phyloP scores from a whole-genome alignment of 1,140 invertebrate species.

The Nebria ingens region DNA sequence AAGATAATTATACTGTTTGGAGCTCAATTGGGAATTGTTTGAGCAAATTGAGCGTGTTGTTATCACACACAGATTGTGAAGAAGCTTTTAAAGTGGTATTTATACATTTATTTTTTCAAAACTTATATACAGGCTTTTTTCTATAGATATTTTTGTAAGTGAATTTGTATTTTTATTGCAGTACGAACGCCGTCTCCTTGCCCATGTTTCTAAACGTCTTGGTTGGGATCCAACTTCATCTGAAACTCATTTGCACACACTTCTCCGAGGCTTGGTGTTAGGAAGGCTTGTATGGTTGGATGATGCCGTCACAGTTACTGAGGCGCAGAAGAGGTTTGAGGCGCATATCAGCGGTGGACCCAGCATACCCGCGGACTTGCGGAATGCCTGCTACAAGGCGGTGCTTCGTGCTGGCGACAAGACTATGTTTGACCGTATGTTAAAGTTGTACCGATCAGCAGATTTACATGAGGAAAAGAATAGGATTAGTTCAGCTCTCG shows the following conservation, averaged over 20 bases:
- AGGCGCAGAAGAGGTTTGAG: slow-evolving; percentile 65
- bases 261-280: slow-evolving; percentile 76
- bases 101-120: background rate
- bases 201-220: slow-evolving; percentile 53
- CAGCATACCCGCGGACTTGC: slow-evolving; percentile 77
- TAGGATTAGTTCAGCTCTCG: slow-evolving; percentile 71
- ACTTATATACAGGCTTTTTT: background rate
- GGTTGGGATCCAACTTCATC: slow-evolving; percentile 67
- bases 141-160: background rate
- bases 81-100: slow-evolving; percentile 51
- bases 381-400: slow-evolving; percentile 76
- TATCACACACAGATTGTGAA: slow-evolving; percentile 66
- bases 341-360: slow-evolving; percentile 49
- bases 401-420: slow-evolving; percentile 62
- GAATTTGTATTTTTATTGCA: slow-evolving; percentile 21
- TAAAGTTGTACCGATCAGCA: slow-evolving; percentile 71
- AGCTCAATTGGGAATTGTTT: slow-evolving; percentile 71
- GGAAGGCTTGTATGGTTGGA: slow-evolving; percentile 69
- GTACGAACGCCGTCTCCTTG: slow-evolving; percentile 60
- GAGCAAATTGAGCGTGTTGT: slow-evolving; percentile 59
- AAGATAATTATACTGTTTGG: slow-evolving; percentile 92
- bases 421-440: slow-evolving; percentile 62
- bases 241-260: slow-evolving; percentile 73
- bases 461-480: slow-evolving; percentile 91
- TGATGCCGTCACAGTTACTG: slow-evolving; percentile 61